Evolutionary conservation across 2,888 invertebrate species (phyloP), one percentile per base, ranked within the genome.

Genomic region (Willowsia nigromaculata): DNA sequence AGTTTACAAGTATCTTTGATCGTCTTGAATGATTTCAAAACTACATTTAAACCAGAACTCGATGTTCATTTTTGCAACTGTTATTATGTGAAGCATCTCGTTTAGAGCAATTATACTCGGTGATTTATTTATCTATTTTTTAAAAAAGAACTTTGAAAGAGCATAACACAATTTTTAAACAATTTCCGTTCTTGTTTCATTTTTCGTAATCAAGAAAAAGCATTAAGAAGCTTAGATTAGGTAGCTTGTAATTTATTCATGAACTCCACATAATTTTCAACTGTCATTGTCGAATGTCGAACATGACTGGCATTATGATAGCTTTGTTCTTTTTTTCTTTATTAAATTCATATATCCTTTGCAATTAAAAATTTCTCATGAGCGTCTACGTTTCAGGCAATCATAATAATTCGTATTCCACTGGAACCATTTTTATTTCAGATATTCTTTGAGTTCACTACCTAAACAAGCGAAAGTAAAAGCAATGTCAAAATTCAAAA

Each of bases 171-270:
- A n/a, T n/a, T n/a, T n/a, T 5, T 25, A 25, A 1, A 4, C 18
- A 18, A 59, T 59, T 59, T 59, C 25, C 56, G 18, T 13, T 59
- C 22, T 59, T 25, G 3, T 25, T 22, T 7, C 18, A 25, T 50
- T 50, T 15, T 15, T 6, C 9, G 1, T 3, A 59, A 59, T 22
- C 56, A 59, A 22, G 25, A 59, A 50, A 59, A 59, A 9, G 56
- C 56, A 59, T 59, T 59, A 59, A 22, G 56, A 59, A 59, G n/a
- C n/a, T n/a, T n/a, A n/a, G n/a, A n/a, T n/a, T n/a, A 59, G 13
- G 22, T 22, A 13, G 25, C 40, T 5, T 59, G 13, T 59, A 2
- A 59, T 25, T 59, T 40, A 40, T 40, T 40, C 40, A 40, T 40
- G 50, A 4, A 4, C 3, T 50, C 9, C n/a, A 15, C 50, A 50